phyloP scores from a whole-genome alignment of 2,888 invertebrate species.

The Scaptomyza reducta region DNA sequence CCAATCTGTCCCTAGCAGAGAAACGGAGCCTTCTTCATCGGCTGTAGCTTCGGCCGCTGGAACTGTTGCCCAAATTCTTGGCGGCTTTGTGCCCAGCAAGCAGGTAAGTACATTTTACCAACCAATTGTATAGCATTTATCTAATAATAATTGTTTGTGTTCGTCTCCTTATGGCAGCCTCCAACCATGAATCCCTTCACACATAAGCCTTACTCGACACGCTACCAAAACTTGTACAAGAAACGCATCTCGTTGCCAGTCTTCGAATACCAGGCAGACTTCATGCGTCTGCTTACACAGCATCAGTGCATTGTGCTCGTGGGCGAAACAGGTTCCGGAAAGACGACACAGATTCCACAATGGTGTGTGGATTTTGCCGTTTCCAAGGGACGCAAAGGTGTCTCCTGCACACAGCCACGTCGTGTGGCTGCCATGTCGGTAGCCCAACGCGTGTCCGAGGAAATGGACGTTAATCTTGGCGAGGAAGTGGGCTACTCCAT shows the following conservation, averaged over 20 bases:
- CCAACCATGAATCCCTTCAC: slow-evolving; percentile 90
- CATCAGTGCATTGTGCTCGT: slow-evolving; percentile 98
- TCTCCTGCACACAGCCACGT: slow-evolving; percentile 98
- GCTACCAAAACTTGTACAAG: slow-evolving; percentile 94
- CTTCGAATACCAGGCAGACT: slow-evolving; percentile 98
- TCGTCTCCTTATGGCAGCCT: slow-evolving; percentile 57
- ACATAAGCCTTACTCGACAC: slow-evolving; percentile 92
- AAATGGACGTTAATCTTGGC: slow-evolving; percentile 98
- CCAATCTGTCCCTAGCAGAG: slow-evolving; percentile 34
- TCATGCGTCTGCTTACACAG: slow-evolving; percentile 95
- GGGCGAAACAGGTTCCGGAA: slow-evolving; percentile 99
- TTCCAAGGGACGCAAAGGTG: slow-evolving; percentile 89
- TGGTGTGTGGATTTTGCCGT: slow-evolving; percentile 93
- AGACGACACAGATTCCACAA: slow-evolving; percentile 99
- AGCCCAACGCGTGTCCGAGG: slow-evolving; percentile 98
- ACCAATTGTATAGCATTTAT: neutral
- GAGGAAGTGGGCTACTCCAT: slow-evolving; percentile 98
- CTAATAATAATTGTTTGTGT: neutral
- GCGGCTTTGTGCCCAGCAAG: slow-evolving; percentile 78
- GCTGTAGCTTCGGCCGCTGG: slow-evolving; percentile 46
- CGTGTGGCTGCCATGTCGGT: slow-evolving; percentile 99
- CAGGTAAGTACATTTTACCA: slow-evolving; percentile 18
- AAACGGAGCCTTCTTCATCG: slow-evolving; percentile 56
- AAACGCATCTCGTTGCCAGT: slow-evolving; percentile 97
- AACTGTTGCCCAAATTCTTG: slow-evolving; percentile 68